Conservation (phyloP, 2,113 vertebrate species). For the Entomyzon cyanotis region DNA sequence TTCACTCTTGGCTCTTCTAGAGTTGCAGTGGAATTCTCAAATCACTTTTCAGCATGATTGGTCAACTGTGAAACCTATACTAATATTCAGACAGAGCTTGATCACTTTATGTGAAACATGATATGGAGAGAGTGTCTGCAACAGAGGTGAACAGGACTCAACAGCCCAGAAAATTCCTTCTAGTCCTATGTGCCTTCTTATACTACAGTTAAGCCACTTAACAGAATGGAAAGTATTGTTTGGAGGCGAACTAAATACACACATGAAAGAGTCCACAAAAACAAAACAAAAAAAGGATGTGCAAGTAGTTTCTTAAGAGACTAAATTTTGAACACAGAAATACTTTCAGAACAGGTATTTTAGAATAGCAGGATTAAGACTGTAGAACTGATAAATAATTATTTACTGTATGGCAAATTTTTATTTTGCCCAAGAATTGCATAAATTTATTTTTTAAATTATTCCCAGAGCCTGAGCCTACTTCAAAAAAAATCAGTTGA, state of each 20-base stretch:
- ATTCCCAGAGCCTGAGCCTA: not conserved
- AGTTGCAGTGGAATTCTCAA: not conserved
- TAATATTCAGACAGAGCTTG: not conserved
- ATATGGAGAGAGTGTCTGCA: not conserved
- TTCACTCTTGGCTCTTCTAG: not conserved
- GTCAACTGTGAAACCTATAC: not conserved
- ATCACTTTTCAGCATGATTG: not conserved
- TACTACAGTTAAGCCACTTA: not conserved
- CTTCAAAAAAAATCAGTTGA: not conserved
- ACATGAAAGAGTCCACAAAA: not conserved
- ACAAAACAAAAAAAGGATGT: not conserved
- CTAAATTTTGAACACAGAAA: not conserved
- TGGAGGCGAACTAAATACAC: not conserved
- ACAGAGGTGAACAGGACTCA: not conserved
- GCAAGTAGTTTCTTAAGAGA: not conserved
- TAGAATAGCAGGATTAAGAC: not conserved
- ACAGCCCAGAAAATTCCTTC: not conserved
- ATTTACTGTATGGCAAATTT: not conserved
- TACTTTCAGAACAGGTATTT: not conserved
- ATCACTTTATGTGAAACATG: not conserved
- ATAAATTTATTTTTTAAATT: not conserved
- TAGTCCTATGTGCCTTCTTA: not conserved
- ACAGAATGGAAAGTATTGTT: not conserved
- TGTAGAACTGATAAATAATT: not conserved
- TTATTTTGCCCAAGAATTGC: not conserved